Conservation (phyloP, 1,140 invertebrate genomes). For the Yoshiicerus persimilis region DNA sequence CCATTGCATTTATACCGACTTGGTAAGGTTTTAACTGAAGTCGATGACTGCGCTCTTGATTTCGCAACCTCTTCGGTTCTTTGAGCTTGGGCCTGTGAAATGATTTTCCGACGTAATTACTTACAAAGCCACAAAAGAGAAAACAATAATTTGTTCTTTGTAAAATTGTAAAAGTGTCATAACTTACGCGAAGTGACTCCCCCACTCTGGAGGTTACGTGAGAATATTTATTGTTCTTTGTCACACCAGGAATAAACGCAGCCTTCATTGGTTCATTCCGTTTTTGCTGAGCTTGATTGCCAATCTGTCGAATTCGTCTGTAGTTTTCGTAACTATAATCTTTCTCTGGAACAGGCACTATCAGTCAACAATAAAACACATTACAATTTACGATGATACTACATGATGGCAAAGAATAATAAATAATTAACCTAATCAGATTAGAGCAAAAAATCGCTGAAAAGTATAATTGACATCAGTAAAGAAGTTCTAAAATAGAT, state of each 20-base stretch:
- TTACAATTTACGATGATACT: background rate
- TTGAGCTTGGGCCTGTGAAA: background rate
- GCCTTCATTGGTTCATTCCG: slow-evolving; percentile 40
- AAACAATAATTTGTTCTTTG: background rate
- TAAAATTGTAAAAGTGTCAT: background rate
- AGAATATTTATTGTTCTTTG: slow-evolving; percentile 47
- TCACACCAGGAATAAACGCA: slow-evolving; percentile 47
- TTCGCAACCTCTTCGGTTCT: background rate
- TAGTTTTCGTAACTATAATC: slow-evolving; percentile 46
- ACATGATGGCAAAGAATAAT: background rate
- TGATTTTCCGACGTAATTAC: background rate
- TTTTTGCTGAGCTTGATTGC: slow-evolving; percentile 24
- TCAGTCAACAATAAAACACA: background rate
- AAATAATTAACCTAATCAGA: too few species aligned
- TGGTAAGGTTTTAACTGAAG: background rate
- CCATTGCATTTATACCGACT: background rate
- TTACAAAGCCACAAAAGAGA: background rate
- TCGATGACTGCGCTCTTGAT: background rate
- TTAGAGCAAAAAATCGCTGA: too few species aligned
- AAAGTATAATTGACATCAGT: too few species aligned
- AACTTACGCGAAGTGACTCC: slow-evolving; percentile 40
- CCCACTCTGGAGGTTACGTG: slow-evolving; percentile 43
- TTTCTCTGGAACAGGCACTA: slow-evolving; percentile 39
- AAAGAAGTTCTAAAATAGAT: too few species aligned
- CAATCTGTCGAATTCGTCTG: slow-evolving; percentile 28